These are phyloP conservation scores for Xenopus laevis DNA, from an alignment of 2,113 vertebrate species.

Conservation along the genomic window DNA sequence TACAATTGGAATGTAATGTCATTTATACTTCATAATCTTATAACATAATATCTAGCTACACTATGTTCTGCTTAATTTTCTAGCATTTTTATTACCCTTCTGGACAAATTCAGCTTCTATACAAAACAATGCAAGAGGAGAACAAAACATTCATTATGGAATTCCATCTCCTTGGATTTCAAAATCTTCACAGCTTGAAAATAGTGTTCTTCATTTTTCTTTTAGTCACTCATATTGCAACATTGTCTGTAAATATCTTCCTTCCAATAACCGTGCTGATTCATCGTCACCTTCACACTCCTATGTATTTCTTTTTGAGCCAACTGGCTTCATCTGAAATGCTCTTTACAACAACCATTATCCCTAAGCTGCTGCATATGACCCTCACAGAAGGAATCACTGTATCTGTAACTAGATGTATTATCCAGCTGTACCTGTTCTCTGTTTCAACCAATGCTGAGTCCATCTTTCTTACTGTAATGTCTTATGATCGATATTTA, in stretches of 20 bases:
- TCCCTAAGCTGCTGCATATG: constrained; percentile 14
- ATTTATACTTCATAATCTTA: no score
- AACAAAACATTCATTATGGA: constrained; percentile 20
- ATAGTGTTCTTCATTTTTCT: constrained; percentile 1
- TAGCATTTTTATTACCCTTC: no score
- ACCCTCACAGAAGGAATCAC: not conserved
- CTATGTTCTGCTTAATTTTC: no score
- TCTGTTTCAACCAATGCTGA: constrained; percentile 48
- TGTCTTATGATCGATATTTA: constrained; percentile 46
- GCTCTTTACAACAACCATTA: constrained; percentile 21
- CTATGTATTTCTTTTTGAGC: constrained; percentile 33
- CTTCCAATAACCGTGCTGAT: not conserved
- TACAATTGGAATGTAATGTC: no score
- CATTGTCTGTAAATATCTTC: constrained; percentile 11
- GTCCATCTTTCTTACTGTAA: constrained; percentile 46
- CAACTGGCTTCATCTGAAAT: constrained; percentile 30
- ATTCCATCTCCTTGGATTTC: constrained; percentile 30
- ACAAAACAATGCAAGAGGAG: no score
- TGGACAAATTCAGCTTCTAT: no score
- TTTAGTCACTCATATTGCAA: not conserved
- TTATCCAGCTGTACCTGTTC: constrained; percentile 46
- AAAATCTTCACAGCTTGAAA: constrained; percentile 3
- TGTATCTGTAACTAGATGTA: constrained; percentile 41
- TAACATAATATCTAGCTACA: no score
- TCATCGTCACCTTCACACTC: not conserved